Conservation (phyloP, 1,140 invertebrate genomes). For the Diachasma alloeum region DNA sequence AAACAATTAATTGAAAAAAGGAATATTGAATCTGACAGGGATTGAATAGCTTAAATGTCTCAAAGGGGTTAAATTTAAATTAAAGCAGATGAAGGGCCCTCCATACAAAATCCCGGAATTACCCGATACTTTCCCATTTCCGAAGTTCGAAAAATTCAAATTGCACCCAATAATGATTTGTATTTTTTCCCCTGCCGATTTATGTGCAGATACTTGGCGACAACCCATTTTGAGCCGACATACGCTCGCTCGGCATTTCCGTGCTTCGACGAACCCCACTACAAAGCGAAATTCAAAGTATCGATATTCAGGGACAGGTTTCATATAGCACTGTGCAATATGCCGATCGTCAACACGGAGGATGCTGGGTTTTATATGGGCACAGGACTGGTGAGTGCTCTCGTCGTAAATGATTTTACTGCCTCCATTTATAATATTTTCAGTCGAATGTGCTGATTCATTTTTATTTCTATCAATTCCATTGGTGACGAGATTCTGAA, state of each 20-base stretch:
- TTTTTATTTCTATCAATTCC: no score
- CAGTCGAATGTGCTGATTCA: no score
- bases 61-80: no score
- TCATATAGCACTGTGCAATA: conserved; percentile 89
- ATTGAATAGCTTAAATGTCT: no score
- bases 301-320: conserved; percentile 87
- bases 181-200: background rate
- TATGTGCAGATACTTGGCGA: conserved; percentile 81
- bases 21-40: no score
- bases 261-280: conserved; percentile 96
- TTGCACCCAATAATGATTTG: background rate
- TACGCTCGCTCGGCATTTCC: conserved; percentile 94
- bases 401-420: background rate
- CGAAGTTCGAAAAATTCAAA: conserved; percentile 27
- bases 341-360: conserved; percentile 87
- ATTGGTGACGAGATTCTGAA: no score
- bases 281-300: conserved; percentile 91
- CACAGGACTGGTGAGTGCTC: conserved; percentile 76
- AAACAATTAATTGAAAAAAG: no score
- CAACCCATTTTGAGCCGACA: conserved; percentile 95
- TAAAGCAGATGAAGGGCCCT: no score
- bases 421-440: no score
- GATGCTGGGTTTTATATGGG: conserved; percentile 88
- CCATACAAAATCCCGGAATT: no score
- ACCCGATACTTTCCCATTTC: no score